phyloP scores from a whole-genome alignment of 2,888 invertebrate species.

The Sesamia inferens region DNA sequence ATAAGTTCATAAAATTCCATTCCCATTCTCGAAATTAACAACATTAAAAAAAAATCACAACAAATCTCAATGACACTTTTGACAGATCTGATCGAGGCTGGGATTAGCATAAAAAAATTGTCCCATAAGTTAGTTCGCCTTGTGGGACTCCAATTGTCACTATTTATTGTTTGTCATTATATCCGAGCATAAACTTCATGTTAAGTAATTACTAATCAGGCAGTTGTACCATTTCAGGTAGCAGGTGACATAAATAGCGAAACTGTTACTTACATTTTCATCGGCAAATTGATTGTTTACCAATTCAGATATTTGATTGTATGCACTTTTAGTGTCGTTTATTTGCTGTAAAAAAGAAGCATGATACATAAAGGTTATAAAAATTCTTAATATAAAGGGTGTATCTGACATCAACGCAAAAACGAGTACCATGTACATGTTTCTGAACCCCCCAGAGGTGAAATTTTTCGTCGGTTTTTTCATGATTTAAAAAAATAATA shows the following conservation, averaged over 20 bases:
- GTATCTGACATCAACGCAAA: no score
- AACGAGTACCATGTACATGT: no score
- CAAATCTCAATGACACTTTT: not conserved
- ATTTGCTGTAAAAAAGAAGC: slow-evolving; percentile 82
- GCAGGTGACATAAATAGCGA: not conserved
- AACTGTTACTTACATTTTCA: slow-evolving; percentile 80
- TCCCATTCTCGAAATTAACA: not conserved
- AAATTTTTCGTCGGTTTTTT: no score
- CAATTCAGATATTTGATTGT: slow-evolving; percentile 84
- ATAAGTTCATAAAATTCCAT: not conserved
- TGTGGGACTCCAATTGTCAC: no score
- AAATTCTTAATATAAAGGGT: not conserved
- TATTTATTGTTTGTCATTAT: not conserved
- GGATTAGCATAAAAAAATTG: not conserved
- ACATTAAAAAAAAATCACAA: not conserved
- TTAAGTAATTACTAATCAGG: not conserved
- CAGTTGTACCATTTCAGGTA: not conserved
- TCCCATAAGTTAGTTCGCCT: no score
- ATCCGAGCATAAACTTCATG: not conserved
- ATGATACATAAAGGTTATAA: not conserved
- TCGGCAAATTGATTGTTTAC: slow-evolving; percentile 83
- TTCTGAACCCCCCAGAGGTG: no score
- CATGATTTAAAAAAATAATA: no score
- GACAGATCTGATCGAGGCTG: not conserved
- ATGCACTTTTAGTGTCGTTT: slow-evolving; percentile 88